These are phyloP conservation scores for Chlorodrepanis virens DNA, from an alignment of 2,113 vertebrate genomes.

Conservation along the genomic window DNA sequence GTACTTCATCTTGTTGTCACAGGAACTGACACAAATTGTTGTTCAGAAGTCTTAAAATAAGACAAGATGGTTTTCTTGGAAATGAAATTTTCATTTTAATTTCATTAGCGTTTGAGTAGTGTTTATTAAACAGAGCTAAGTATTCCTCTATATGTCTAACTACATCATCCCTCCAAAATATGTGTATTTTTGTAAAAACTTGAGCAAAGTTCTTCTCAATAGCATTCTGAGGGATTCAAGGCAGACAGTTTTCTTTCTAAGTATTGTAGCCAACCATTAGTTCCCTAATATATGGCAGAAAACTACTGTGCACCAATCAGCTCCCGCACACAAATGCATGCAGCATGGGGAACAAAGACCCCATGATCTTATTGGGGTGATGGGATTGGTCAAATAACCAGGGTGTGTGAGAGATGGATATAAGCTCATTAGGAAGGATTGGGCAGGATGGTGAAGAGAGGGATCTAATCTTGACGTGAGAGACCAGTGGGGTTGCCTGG, in stretches of 20 bases:
- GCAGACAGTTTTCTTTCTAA: not conserved
- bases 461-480: not conserved
- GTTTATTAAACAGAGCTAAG: not conserved
- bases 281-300: not conserved
- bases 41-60: not conserved
- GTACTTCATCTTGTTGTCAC: not conserved
- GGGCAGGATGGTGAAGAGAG: not conserved
- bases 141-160: not conserved
- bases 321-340: not conserved
- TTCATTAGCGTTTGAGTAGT: not conserved
- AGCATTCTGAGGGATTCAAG: not conserved
- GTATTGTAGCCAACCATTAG: not conserved
- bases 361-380: not conserved
- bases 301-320: not conserved
- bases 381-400: not conserved
- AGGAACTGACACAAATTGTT: not conserved
- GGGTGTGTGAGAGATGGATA: not conserved
- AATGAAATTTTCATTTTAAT: not conserved
- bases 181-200: not conserved
- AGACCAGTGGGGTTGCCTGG: not conserved
- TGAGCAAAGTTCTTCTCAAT: not conserved
- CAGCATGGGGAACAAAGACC: not conserved
- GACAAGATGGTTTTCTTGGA: not conserved
- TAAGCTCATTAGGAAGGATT: not conserved
- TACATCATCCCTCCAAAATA: not conserved